A percentile compares a stretch with the other conserved stretches of the same genome.
Evolutionary conservation across 2,113 vertebrate genomes (phyloP).

Genomic region (Stictonetta naevosa): DNA sequence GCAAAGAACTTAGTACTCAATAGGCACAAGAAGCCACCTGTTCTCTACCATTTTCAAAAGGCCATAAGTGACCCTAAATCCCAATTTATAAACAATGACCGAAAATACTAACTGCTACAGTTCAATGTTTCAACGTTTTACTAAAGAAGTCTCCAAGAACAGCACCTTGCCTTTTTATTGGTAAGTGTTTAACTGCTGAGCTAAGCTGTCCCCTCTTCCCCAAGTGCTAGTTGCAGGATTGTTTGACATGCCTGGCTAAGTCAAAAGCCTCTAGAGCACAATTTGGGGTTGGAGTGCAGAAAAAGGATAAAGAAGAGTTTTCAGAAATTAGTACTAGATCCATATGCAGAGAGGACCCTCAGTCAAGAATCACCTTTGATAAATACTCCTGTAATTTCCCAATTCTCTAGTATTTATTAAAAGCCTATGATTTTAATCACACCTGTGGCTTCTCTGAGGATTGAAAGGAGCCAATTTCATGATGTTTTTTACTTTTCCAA

Average conservation of each 20-base stretch:
- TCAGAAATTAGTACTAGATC: neutral
- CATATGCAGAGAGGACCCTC: neutral
- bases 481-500: conserved; percentile 14
- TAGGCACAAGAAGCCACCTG: neutral
- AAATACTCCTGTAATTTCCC: conserved; percentile 15
- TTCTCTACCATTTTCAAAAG: neutral
- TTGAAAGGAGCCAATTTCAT: neutral
- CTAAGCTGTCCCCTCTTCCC: neutral
- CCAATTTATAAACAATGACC: neutral
- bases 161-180: neutral
- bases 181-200: neutral
- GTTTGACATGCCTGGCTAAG: neutral
- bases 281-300: neutral
- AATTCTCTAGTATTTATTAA: no score
- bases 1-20: neutral
- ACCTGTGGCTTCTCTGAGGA: neutral
- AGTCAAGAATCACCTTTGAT: conserved; percentile 47
- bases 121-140: neutral
- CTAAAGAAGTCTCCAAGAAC: neutral
- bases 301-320: neutral
- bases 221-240: neutral
- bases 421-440: conserved; percentile 42
- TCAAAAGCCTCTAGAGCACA: neutral
- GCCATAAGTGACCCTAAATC: neutral
- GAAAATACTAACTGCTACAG: neutral